phyloP scores from a whole-genome alignment of 2,797 vertebrate species.

The Dendrocincla tyrannina region DNA sequence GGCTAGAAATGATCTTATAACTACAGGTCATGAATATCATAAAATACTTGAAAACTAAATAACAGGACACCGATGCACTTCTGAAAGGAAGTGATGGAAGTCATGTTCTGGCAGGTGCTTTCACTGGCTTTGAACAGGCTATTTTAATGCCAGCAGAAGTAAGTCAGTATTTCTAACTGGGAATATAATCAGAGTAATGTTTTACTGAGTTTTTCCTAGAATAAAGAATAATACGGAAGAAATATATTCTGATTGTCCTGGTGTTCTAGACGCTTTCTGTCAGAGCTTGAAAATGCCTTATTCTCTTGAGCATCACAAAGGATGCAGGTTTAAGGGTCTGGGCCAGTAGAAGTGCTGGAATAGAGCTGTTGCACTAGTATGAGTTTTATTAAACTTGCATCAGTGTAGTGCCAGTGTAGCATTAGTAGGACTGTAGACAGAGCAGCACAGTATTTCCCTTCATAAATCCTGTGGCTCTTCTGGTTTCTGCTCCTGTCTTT shows the following conservation, averaged over 20 bases:
- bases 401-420: not conserved
- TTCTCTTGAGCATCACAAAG: not conserved
- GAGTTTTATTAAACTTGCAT: not conserved
- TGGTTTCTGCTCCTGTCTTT: not conserved
- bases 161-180: not conserved
- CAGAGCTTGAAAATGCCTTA: not conserved
- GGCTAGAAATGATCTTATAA: not conserved
- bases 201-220: not conserved
- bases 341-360: not conserved
- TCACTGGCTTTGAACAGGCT: not conserved
- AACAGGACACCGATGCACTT: not conserved
- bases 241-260: not conserved
- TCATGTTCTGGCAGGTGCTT: conserved; percentile 4
- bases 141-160: conserved; percentile 12
- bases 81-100: conserved; percentile 36
- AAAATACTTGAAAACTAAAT: conserved; percentile 16
- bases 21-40: not conserved
- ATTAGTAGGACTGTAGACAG: not conserved
- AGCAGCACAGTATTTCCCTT: not conserved
- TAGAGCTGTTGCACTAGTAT: not conserved
- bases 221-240: not conserved
- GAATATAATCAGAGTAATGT: not conserved
- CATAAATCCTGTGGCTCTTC: not conserved
- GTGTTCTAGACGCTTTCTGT: not conserved
- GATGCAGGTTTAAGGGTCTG: not conserved